Base-by-base conservation (phyloP, 1,140 invertebrate species). In the Sinonovacula constricta region DNA sequence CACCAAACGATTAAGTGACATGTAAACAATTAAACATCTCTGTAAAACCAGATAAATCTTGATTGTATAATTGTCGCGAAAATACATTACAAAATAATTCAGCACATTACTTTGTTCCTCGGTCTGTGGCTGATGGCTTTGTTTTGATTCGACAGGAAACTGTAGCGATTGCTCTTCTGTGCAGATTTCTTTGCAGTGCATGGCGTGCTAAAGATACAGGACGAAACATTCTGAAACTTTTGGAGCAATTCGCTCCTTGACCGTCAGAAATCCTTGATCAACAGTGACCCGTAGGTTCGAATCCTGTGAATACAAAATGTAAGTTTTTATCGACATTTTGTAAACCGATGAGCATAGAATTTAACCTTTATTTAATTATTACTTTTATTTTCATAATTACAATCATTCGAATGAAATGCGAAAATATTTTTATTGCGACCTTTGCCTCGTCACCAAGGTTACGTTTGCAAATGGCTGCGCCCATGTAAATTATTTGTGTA, bases 391-490 rank as follows among this genome's bases (percentile, higher is more conserved):
- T n/a, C n/a, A n/a, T n/a, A n/a, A n/a, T n/a, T n/a, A n/a, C n/a
- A n/a, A n/a, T n/a, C n/a, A n/a, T n/a, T n/a, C n/a, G n/a, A n/a
- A n/a, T n/a, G n/a, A n/a, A n/a, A n/a, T n/a, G n/a, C n/a, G n/a
- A n/a, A n/a, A n/a, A n/a, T n/a, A n/a, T n/a, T n/a, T n/a, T 45
- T 67, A 49, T 4, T 67, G 24, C 24, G 34, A 62, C 45, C 62
- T 63, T 68, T 33, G 26, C 70, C 53, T 60, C 59, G 22, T 33
- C 59, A 65, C 80, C 77, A 74, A 79, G 65, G 68, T 53, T 56
- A 71, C 70, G 65, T 79, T 79, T 81, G 71, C 80, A 79, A 83
- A 83, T 83, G 82, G 77, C 82, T 36, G 82, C 82, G 67, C 72
- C 82, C 82, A 81, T 74, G 49, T 2, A 33, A 45, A n/a, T n/a